Percentiles rank a stretch among this genome's conserved stretches.
phyloP scores from a whole-genome alignment of 2,797 vertebrate genomes.

The Caiman crocodilus region DNA sequence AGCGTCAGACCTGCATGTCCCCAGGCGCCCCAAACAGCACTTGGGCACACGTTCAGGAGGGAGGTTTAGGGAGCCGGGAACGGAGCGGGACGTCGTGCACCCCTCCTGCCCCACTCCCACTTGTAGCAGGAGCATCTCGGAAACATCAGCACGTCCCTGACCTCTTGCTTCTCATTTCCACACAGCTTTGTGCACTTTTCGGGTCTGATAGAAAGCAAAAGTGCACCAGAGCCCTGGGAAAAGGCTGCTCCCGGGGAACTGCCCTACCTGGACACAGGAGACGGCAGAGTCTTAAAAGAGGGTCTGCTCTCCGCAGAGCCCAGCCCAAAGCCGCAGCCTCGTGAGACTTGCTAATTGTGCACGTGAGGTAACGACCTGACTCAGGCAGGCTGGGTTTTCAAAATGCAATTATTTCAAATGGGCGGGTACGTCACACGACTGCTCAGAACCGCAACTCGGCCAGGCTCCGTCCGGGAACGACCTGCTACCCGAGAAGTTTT shows the following conservation, averaged over 20 bases:
- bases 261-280: neutral
- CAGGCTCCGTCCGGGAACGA: neutral
- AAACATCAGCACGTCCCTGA: neutral
- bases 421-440: accelerated
- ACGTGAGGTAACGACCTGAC: neutral
- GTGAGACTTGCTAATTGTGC: neutral
- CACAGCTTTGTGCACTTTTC: neutral
- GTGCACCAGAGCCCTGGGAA: neutral
- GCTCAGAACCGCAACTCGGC: neutral
- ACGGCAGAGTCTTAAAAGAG: neutral
- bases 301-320: neutral
- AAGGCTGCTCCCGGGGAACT: accelerated
- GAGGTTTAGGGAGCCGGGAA: neutral
- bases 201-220: neutral
- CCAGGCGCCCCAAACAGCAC: neutral
- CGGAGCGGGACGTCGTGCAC: neutral
- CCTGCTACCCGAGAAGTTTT: neutral
- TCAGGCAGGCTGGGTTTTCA: no score
- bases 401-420: neutral
- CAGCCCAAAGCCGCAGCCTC: no score
- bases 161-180: neutral
- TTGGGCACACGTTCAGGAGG: neutral
- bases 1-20: neutral
- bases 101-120: neutral
- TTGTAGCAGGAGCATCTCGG: neutral